These are phyloP conservation scores for Myotis planiceps DNA, from an alignment of 2,797 vertebrate genomes.

Conservation along the genomic window DNA sequence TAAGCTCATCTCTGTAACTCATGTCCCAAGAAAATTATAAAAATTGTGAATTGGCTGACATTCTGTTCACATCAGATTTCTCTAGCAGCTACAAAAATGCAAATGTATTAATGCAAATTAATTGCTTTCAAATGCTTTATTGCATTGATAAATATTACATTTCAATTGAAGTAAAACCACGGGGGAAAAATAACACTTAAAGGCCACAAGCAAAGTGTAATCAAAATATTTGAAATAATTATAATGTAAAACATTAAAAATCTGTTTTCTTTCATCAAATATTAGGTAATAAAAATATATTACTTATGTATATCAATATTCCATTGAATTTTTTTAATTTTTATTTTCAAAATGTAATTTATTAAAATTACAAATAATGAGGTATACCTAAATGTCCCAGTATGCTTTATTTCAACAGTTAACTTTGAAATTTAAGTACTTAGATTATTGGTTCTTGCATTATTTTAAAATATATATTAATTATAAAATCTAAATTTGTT, in stretches of 20 bases:
- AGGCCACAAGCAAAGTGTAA: not conserved
- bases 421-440: not conserved
- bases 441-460: not conserved
- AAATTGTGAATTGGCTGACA: constrained; percentile 65
- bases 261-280: not conserved
- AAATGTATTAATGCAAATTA: constrained; percentile 73
- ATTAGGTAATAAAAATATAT: not conserved
- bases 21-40: constrained; percentile 61
- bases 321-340: not conserved
- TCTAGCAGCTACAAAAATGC: constrained; percentile 48
- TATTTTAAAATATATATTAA: not conserved
- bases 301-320: not conserved
- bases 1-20: constrained; percentile 24
- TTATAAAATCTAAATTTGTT: not conserved
- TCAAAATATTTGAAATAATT: constrained; percentile 44
- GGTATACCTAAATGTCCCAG: not conserved
- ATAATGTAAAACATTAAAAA: not conserved
- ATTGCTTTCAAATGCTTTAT: constrained; percentile 59
- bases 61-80: constrained; percentile 68
- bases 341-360: constrained; percentile 17
- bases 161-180: constrained; percentile 50
- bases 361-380: not conserved
- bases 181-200: not conserved
- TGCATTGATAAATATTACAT: constrained; percentile 56
- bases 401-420: not conserved